These are phyloP conservation scores for Archocentrus centrarchus DNA, from an alignment of 2,113 vertebrate species.

Conservation along the genomic window DNA sequence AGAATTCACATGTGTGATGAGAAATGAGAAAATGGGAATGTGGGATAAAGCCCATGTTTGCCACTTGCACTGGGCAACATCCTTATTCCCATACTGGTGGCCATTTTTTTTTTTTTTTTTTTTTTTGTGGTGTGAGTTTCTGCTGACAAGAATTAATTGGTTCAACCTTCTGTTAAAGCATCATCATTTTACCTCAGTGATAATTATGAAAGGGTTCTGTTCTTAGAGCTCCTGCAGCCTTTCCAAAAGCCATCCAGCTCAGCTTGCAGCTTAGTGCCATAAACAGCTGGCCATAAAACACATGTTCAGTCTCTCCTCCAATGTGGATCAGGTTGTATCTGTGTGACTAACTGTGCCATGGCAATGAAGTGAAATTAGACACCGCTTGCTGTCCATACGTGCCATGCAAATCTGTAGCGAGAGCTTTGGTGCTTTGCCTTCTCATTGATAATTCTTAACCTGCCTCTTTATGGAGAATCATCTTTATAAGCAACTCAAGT, in stretches of 20 bases:
- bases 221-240: slow-evolving; percentile 3
- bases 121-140: not conserved
- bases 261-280: slow-evolving; percentile 57
- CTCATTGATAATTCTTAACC: not conserved
- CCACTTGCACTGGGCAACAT: slow-evolving; percentile 10
- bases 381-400: slow-evolving; percentile 27
- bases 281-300: slow-evolving; percentile 72
- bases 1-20: slow-evolving; percentile 48
- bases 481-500: not conserved
- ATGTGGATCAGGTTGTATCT: slow-evolving; percentile 65
- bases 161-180: not conserved
- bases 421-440: not conserved
- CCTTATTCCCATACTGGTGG: not conserved
- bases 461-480: slow-evolving; percentile 14
- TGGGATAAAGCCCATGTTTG: not conserved
- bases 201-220: not conserved
- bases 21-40: not conserved
- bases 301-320: slow-evolving; percentile 59
- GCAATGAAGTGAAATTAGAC: slow-evolving; percentile 57
- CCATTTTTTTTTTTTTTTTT: not conserved
- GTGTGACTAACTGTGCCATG: slow-evolving; percentile 62
- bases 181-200: not conserved
- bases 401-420: slow-evolving; percentile 8
- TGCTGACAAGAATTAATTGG: not conserved
- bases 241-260: slow-evolving; percentile 37